These are phyloP conservation scores for Puffinus mauretanicus DNA, from an alignment of 2,113 vertebrate genomes.

Conservation along the genomic window DNA sequence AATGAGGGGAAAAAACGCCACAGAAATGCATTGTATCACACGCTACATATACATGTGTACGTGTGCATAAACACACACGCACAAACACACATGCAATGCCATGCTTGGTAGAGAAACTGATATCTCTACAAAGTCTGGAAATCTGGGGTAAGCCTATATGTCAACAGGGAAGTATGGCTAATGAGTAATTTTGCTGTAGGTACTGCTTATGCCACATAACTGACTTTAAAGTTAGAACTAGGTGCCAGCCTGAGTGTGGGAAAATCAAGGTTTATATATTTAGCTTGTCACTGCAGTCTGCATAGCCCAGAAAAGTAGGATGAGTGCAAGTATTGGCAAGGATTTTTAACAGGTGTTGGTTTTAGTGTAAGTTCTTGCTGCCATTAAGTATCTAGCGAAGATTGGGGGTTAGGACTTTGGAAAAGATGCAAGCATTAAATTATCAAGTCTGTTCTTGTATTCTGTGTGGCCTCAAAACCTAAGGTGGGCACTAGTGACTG, in stretches of 20 bases:
- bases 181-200: neutral
- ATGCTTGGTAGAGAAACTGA: neutral
- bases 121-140: neutral
- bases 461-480: neutral
- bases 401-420: neutral
- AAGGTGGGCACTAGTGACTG: neutral
- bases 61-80: rapidly evolving
- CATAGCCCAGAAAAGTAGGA: neutral
- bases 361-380: conserved; percentile 3
- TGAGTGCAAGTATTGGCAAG: conserved; percentile 20
- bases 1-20: rapidly evolving
- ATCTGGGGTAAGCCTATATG: neutral
- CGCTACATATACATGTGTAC: rapidly evolving
- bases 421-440: neutral
- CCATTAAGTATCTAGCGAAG: neutral
- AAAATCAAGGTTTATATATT: conserved; percentile 9
- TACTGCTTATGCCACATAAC: neutral
- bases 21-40: rapidly evolving
- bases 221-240: neutral
- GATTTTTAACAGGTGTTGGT: conserved; percentile 10
- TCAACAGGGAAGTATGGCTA: neutral
- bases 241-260: conserved; percentile 36
- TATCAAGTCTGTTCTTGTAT: neutral
- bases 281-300: conserved; percentile 21
- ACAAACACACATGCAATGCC: neutral